These are phyloP conservation scores for Gyrodactylus salaris DNA, from an alignment of 1,140 invertebrate species.

Conservation along the genomic window DNA sequence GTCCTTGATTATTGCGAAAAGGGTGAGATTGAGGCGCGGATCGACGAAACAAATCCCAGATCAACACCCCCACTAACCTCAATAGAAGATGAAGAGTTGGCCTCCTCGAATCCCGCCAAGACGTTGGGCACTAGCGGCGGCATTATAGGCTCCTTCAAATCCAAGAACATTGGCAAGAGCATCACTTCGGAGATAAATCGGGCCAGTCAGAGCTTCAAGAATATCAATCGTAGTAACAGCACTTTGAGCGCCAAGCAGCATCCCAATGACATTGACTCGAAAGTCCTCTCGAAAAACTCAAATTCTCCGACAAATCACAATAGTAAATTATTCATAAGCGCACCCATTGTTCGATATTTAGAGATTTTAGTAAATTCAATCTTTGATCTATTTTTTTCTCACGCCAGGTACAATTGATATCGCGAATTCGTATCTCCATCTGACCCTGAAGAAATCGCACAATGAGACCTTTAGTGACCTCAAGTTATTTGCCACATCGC, in stretches of 20 bases:
- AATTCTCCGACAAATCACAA: neutral
- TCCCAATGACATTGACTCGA: neutral
- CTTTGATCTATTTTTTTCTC: neutral
- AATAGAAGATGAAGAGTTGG: neutral
- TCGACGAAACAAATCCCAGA: neutral
- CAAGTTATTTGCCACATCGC: neutral
- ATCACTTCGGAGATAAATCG: neutral
- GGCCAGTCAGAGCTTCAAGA: neutral
- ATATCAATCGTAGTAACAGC: neutral
- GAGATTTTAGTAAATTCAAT: neutral
- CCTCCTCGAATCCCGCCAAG: neutral
- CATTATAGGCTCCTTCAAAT: neutral
- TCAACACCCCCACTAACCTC: neutral
- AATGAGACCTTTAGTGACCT: neutral
- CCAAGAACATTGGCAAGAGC: neutral
- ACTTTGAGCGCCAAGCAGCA: neutral
- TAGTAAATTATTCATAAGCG: neutral
- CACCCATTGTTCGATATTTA: neutral
- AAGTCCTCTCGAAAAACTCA: no score
- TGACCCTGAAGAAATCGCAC: neutral
- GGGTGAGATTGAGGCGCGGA: neutral
- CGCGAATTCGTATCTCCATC: neutral
- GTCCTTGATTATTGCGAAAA: neutral
- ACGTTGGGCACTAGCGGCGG: neutral
- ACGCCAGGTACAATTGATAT: neutral